A percentile compares a stretch with the other conserved stretches of the same genome.
Conservation (phyloP, 2,797 vertebrate species). For the Propithecus perrieri region DNA sequence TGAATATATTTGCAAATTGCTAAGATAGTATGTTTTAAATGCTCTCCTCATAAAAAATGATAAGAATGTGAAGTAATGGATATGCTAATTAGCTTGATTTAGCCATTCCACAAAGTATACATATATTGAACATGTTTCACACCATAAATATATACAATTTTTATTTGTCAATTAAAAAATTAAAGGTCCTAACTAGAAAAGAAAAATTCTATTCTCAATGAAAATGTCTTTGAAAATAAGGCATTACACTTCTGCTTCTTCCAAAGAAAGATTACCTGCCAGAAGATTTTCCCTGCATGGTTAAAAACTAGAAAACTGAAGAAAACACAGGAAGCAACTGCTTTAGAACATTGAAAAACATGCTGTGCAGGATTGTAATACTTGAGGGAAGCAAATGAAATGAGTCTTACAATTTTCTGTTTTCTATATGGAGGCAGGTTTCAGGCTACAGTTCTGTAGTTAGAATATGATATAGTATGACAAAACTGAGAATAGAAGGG, state of each 20-base stretch:
- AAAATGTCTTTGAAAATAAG: not conserved
- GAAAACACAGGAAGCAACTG: not conserved
- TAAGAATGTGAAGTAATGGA: no score
- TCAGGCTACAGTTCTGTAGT: no score
- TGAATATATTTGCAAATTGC: not conserved
- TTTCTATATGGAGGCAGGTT: not conserved
- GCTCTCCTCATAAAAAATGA: no score
- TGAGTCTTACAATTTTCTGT: no score
- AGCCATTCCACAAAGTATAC: no score
- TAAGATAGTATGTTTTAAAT: no score
- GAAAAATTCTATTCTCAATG: not conserved
- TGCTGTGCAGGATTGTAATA: no score
- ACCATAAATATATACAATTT: not conserved
- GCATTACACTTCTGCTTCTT: not conserved
- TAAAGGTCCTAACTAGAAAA: not conserved
- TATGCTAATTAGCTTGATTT: no score
- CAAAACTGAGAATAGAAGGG: no score
- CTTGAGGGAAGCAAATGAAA: not conserved
- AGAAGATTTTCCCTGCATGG: not conserved
- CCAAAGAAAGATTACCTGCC: not conserved
- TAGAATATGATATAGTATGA: no score
- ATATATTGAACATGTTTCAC: not conserved
- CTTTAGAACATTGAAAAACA: not conserved
- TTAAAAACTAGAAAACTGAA: not conserved
- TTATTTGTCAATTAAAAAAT: not conserved